Evolutionary conservation across 2,113 vertebrate species (phyloP).

Genomic region (Podarcis raffonei): DNA sequence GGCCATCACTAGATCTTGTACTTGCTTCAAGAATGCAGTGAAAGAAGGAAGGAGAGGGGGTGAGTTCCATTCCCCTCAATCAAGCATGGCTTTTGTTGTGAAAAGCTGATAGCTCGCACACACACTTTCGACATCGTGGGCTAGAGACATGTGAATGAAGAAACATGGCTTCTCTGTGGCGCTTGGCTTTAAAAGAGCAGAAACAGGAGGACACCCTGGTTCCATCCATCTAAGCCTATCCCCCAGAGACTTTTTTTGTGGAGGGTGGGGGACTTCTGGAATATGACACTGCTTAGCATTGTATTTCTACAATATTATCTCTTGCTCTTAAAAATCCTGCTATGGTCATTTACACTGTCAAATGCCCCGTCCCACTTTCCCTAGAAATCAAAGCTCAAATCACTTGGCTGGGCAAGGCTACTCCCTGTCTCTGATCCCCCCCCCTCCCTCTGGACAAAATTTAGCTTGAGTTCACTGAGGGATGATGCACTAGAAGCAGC

Average conservation of each 20-base stretch:
- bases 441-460: background rate
- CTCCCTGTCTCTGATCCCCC: background rate
- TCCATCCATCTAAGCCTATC: background rate
- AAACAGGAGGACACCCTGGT: background rate
- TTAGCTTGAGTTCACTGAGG: background rate
- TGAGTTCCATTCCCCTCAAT: too few relatives aligned
- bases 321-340: background rate
- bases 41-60: too few relatives aligned
- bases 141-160: background rate
- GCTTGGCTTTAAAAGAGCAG: background rate
- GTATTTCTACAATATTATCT: conserved; percentile 2
- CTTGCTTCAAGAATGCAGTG: too few relatives aligned
- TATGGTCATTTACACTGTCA: background rate
- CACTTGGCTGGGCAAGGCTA: background rate
- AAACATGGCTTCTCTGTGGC: background rate
- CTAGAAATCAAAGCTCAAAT: background rate
- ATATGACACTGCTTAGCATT: background rate
- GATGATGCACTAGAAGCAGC: conserved; percentile 21
- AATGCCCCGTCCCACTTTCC: background rate
- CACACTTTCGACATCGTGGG: background rate
- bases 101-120: too few relatives aligned
- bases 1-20: too few relatives aligned
- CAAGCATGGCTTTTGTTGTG: too few relatives aligned
- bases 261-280: background rate
- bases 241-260: background rate